Percentiles rank a stretch among this genome's conserved stretches.
phyloP scores from a whole-genome alignment of 2,797 vertebrate genomes.

The Fratercula arctica region DNA sequence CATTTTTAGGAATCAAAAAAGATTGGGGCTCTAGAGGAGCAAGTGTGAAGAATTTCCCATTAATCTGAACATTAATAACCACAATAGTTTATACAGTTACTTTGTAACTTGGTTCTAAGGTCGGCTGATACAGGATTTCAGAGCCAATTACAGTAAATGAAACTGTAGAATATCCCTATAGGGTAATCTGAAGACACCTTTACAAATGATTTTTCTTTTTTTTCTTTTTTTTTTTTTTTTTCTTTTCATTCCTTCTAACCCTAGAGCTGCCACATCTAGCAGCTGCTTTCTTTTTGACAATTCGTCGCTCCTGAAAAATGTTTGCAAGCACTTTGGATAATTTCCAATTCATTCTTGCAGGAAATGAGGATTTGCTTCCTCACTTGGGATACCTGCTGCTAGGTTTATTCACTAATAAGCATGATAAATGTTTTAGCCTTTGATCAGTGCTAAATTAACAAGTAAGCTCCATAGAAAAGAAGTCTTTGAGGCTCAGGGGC shows the following conservation, averaged over 20 bases:
- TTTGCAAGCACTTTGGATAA: slow-evolving; percentile 83
- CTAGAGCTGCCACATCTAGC: slow-evolving; percentile 68
- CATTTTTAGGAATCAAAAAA: neutral
- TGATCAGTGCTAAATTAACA: slow-evolving; percentile 89
- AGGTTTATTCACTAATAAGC: slow-evolving; percentile 89
- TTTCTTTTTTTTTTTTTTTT: neutral
- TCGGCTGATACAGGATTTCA: slow-evolving; percentile 70
- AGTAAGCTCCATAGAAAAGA: slow-evolving; percentile 81
- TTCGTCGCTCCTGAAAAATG: slow-evolving; percentile 81
- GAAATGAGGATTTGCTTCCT: slow-evolving; percentile 85
- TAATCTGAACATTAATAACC: slow-evolving; percentile 43
- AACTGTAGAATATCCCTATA: slow-evolving; percentile 50
- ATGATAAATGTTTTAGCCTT: slow-evolving; percentile 90
- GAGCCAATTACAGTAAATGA: slow-evolving; percentile 74
- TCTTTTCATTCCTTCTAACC: slow-evolving; percentile 6
- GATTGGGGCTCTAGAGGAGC: neutral
- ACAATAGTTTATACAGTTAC: slow-evolving; percentile 5
- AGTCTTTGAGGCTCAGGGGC: slow-evolving; percentile 82
- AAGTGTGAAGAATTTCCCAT: slow-evolving; percentile 37
- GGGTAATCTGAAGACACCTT: slow-evolving; percentile 56
- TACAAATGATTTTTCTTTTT: neutral
- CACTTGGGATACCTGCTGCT: slow-evolving; percentile 88
- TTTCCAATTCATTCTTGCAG: slow-evolving; percentile 85
- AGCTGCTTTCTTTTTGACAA: slow-evolving; percentile 80
- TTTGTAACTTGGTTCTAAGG: slow-evolving; percentile 60